Percentiles rank a stretch among this genome's conserved stretches.
Conservation (phyloP, 2,888 invertebrate genomes). For the Gryllus longicercus region DNA sequence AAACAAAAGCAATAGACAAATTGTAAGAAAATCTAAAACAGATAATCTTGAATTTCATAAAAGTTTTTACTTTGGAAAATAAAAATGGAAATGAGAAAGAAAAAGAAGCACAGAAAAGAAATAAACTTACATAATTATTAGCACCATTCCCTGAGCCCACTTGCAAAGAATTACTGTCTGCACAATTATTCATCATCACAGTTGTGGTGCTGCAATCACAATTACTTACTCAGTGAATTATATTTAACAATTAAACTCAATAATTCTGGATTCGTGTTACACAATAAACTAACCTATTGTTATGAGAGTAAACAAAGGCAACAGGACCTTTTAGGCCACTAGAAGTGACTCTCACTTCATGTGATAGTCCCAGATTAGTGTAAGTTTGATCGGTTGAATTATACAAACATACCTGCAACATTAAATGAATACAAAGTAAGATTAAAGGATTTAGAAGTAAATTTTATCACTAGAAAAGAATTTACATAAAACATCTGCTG, state of each 20-base stretch:
- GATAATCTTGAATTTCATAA: no score
- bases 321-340: neutral
- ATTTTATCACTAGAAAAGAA: no score
- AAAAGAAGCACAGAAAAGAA: neutral
- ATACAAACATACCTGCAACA: conserved; percentile 40
- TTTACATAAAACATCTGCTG: no score
- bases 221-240: neutral
- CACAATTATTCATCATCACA: no score
- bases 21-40: no score
- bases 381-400: conserved; percentile 12
- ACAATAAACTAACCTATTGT: conserved; percentile 24
- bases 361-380: conserved; percentile 39
- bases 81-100: no score
- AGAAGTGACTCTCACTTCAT: conserved; percentile 39
- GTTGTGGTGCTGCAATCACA: no score
- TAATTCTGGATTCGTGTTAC: neutral
- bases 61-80: no score
- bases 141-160: no score
- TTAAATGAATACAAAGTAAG: neutral
- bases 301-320: neutral
- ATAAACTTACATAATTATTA: neutral
- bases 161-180: no score
- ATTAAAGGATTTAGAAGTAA: no score
- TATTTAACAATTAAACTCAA: neutral
- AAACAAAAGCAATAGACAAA: no score